A percentile compares a stretch with the other conserved stretches of the same genome.
Conservation (phyloP, 2,113 vertebrate species). For the Coptodon rendalli region DNA sequence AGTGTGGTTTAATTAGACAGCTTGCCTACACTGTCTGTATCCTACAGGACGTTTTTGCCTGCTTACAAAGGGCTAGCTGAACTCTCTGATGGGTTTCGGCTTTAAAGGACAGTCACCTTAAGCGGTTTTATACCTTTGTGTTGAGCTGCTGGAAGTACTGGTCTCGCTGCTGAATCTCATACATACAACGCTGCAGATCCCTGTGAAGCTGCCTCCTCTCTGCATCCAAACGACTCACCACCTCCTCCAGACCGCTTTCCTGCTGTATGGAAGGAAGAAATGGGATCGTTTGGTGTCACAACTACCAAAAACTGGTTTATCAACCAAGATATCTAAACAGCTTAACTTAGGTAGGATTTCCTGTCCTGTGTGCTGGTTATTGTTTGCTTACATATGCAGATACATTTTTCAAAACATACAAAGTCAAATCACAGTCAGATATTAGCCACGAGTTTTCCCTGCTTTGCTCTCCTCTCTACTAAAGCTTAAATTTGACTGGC, state of each 20-base stretch:
- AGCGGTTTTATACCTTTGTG: conserved; percentile 64
- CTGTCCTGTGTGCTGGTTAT: not conserved
- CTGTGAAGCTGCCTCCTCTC: conserved; percentile 70
- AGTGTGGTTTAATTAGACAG: not conserved
- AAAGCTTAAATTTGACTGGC: not conserved
- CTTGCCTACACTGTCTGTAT: not conserved
- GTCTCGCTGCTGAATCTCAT: conserved; percentile 81
- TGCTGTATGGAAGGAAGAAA: not conserved
- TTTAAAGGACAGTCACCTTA: not conserved
- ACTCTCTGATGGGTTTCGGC: not conserved
- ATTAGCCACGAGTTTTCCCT: not conserved
- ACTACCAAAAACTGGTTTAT: not conserved
- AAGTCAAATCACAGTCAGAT: not conserved
- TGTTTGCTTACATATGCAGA: not conserved
- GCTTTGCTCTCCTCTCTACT: not conserved
- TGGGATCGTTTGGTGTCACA: not conserved
- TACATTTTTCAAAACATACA: not conserved
- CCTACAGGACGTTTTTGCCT: not conserved
- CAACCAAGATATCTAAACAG: not conserved
- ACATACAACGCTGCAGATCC: conserved; percentile 75
- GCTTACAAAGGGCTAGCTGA: not conserved
- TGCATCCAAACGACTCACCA: conserved; percentile 42
- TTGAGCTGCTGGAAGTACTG: conserved; percentile 75
- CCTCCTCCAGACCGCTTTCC: conserved; percentile 51
- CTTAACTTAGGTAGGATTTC: not conserved